A percentile compares a stretch with the other conserved stretches of the same genome.
phyloP scores from a whole-genome alignment of 30 jellyfish, hydroid and myxozoan species.

The Cassiopea xamachana region DNA sequence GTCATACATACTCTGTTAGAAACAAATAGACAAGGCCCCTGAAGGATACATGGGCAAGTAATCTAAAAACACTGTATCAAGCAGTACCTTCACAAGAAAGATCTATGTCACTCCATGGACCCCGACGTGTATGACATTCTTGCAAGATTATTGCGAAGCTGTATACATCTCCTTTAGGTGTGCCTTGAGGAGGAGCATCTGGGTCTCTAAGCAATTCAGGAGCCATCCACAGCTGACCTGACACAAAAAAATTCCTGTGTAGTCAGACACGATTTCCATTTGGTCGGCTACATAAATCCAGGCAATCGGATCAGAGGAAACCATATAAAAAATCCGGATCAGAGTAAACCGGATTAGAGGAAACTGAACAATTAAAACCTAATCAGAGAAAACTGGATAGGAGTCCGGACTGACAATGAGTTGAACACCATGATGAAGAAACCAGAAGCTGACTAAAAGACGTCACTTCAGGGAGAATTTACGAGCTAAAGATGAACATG shows the following conservation, averaged over 20 bases:
- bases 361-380: too few relatives aligned
- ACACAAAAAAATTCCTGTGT: neutral
- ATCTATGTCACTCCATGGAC: constrained; percentile 92
- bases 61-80: too few relatives aligned
- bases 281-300: too few relatives aligned
- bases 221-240: constrained; percentile 80
- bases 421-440: neutral
- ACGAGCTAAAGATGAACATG: neutral
- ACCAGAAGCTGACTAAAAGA: neutral
- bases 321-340: too few relatives aligned
- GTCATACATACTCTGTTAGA: too few relatives aligned
- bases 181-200: constrained; percentile 80
- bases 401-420: too few relatives aligned
- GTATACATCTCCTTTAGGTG: constrained; percentile 91
- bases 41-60: too few relatives aligned
- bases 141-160: constrained; percentile 95
- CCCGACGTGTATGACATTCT: constrained; percentile 95
- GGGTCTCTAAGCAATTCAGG: constrained; percentile 84
- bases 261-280: neutral
- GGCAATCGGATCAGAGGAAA: too few relatives aligned
- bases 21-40: too few relatives aligned
- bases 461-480: neutral
- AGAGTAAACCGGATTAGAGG: too few relatives aligned
- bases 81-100: constrained; percentile 79
- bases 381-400: too few relatives aligned